Base-by-base conservation (phyloP, 2,888 invertebrate species). In the Drosophila kambysellisi region DNA sequence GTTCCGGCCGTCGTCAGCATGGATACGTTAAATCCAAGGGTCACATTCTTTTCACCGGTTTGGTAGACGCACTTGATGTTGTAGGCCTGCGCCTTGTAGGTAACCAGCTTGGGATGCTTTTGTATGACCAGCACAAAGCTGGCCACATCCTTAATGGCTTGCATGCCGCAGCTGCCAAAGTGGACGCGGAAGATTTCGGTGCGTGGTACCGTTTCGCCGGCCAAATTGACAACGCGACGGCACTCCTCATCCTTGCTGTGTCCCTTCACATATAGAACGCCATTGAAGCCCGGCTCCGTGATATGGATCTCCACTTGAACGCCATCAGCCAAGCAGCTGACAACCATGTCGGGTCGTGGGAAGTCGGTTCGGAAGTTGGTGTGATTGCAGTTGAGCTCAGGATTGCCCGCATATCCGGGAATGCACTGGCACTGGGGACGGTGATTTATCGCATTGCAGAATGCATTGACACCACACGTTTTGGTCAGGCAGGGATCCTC, bases 51-150 rank as follows among this genome's bases (percentile, higher is more conserved):
- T 92, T 98, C 98, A 72, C 98, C 98, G 0, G 98, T 98, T 93
- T 98, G 97, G 92, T 99, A 99, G 65, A 98, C 96, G 92, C 99
- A 99, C 92, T 97, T 97, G 78, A 99, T 98, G 93, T 98, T 98
- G 94, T 98, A 99, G 2, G 99, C 98, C 93, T 98, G 98, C 7
- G 99, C 98, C 91, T 97, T 97, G 92, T 97, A 97, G 0, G 99
- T 99, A 59, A 99, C 96, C 61, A 99, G 94, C 94, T 98, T 98
- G 0, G 98, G 98, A 95, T 99, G 99, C 94, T 98, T 98, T 92
- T 99, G 99, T 91, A 99, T 97, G 32, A 99, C 98, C 51, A 99
- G 94, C 2, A 98, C 97, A 92, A 98, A 98, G 91, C 97, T 97
- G 32, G 98, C 98, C 92, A 97, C 95, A 59, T 98, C 98, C 92